These are phyloP conservation scores for Oostethus manadensis DNA, from an alignment of 2,113 vertebrate genomes.

Conservation along the genomic window DNA sequence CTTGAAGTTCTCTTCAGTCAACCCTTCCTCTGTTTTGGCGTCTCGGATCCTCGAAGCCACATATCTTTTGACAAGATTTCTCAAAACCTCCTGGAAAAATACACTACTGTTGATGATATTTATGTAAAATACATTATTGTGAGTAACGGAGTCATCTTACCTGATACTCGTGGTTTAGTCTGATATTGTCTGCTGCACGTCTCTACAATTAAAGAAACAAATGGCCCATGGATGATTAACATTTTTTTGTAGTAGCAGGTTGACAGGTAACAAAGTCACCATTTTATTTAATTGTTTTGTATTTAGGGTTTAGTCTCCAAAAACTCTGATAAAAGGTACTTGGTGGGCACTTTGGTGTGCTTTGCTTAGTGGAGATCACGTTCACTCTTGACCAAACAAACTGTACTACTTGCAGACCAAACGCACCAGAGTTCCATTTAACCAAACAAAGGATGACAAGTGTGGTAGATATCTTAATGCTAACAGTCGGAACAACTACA, in stretches of 20 bases:
- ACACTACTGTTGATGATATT: background rate
- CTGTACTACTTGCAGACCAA: too few relatives aligned
- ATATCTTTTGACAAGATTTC: slow-evolving; percentile 90
- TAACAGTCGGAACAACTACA: background rate
- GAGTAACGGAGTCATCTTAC: slow-evolving; percentile 57
- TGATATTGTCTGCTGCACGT: slow-evolving; percentile 87
- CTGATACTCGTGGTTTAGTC: slow-evolving; percentile 91
- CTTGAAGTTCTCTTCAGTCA: slow-evolving; percentile 98
- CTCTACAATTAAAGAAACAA: slow-evolving; percentile 68
- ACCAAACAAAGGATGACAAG: background rate
- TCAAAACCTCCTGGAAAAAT: slow-evolving; percentile 84
- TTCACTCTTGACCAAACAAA: too few relatives aligned
- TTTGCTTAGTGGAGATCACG: too few relatives aligned
- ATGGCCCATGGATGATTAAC: background rate
- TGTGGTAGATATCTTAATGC: background rate
- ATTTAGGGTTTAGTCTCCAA: background rate
- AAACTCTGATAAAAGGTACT: background rate
- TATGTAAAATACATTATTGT: background rate
- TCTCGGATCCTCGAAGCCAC: slow-evolving; percentile 97
- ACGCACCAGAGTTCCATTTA: background rate
- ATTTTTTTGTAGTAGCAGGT: background rate
- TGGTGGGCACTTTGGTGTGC: too few relatives aligned
- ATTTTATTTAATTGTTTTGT: too few relatives aligned
- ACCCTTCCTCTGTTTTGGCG: slow-evolving; percentile 89
- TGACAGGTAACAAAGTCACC: too few relatives aligned